Base-by-base conservation (phyloP, 1,140 invertebrate genomes). In the Neodiprion pinetum region DNA sequence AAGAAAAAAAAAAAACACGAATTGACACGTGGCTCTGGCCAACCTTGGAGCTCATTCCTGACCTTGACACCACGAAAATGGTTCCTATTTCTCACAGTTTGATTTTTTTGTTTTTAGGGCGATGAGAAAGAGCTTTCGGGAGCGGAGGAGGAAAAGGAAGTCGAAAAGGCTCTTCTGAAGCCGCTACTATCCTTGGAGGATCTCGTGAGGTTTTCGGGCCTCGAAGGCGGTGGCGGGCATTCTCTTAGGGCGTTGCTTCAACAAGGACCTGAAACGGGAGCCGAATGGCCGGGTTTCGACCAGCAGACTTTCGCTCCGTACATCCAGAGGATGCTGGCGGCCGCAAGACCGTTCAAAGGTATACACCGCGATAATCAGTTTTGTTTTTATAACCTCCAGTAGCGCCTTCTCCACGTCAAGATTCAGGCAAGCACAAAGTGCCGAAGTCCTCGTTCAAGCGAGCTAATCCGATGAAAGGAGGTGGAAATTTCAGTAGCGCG, bases 101-200 rank as follows among this genome's bases (percentile, higher is more conserved):
- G 70, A 74, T 65, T 73, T 65, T 73, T 74, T 66, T 85, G 80
- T 11, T 75, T 82, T 78, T 80, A 89, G 80, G 90, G 90, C 79
- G 89, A 91, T 77, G 91, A 92, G 69, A 91, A 91, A 76, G 92
- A 92, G 77, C 81, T 91, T 73, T 91, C 92, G 21, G 91, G 91
- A 8, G 92, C 92, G 65, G 93, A 93, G 81, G 92, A 93, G 76
- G 91, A 92, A 75, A 91, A 91, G 78, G 91, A 92, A 80, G 90
- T 91, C 48, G 91, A 92, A 75, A 91, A 91, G 76, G 90, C 90
- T 10, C 82, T 92, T 67, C 84, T 90, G 81, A 90, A 89, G 78
- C 90, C 91, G 12, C 77, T 92, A 74, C 83, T 92, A 23, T 90
- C 91, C 11, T 86, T 92, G 78, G 91, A 91, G 74, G 92, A 93